Evolutionary conservation across 2,888 invertebrate species (phyloP), one percentile per base, ranked within the genome.

Genomic region (Metalampra italica): DNA sequence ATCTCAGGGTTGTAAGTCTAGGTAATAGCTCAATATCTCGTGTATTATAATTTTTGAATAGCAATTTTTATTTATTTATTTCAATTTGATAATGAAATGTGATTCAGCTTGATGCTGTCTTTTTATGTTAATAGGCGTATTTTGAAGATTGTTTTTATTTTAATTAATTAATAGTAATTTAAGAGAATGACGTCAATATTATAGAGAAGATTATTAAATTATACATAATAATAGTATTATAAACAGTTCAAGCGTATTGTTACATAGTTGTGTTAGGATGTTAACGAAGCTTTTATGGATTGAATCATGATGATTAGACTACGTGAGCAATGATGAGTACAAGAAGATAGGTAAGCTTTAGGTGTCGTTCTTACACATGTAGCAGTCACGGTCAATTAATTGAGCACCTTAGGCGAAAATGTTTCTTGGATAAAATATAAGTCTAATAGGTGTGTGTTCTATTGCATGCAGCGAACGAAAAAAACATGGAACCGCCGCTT

Each of bases 1-100:
- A 80, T 83, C 84, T 86, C 80, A 73, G 86, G 88, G 88, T 89
- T 88, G 87, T 82, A 80, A 73, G 80, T 79, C 68, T 86, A 88
- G 82, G 71, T 81, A 82, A 86, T 87, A 89, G 85, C 85, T 87
- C 82, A 83, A 81, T 84, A 78, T 71, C 64, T 70, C 64, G 66
- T 80, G 76, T 82, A 71, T 68, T 70, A 66, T 75, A 70, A 67
- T 80, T 76, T 75, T 77, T 74, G 66, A 70, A 78, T 66, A 69
- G 68, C 66, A 66, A 68, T 75, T 75, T 11, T 36, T 77, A 22
- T 22, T 79, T 82, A 78, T 83, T 81, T 78, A 75, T 74, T 77
- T 79, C 61, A 55, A 68, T 78, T 75, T 75, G 64, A 78, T 75
- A 71, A 65, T 73, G 62, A 78, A 78, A 77, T 81, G 77, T 82